A percentile compares a stretch with the other conserved stretches of the same genome.
phyloP scores from a whole-genome alignment of 1,140 invertebrate species.

The Oreohelix idahoensis region DNA sequence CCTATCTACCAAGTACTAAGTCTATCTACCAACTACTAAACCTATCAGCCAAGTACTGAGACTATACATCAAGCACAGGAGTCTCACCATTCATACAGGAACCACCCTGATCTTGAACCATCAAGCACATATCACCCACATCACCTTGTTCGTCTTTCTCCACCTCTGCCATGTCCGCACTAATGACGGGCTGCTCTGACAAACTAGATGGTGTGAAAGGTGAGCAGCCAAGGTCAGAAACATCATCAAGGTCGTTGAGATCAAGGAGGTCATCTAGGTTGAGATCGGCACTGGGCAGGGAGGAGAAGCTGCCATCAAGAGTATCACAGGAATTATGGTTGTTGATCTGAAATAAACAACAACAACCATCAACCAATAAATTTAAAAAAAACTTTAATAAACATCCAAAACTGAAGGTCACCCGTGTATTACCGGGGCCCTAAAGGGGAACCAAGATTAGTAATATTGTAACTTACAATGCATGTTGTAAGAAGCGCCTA shows the following conservation, averaged over 20 bases:
- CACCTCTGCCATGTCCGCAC: not conserved
- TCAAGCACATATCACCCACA: not conserved
- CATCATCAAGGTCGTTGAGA: conserved; percentile 48
- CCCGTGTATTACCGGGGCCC: no score
- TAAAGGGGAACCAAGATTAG: no score
- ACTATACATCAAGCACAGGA: no score
- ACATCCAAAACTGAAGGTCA: no score
- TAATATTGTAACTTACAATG: no score
- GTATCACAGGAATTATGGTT: conserved; percentile 49
- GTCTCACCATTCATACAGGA: not conserved
- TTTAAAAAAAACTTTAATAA: no score
- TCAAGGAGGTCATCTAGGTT: conserved; percentile 50
- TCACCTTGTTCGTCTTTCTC: not conserved
- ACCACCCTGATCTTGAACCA: not conserved
- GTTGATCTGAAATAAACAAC: conserved; percentile 32
- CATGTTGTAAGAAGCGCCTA: no score
- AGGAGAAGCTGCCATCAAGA: conserved; percentile 54
- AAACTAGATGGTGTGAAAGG: conserved; percentile 20
- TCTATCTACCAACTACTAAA: no score
- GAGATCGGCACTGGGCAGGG: conserved; percentile 52
- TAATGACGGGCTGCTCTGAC: not conserved
- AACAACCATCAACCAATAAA: no score
- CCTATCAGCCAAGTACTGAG: no score
- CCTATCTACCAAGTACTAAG: no score
- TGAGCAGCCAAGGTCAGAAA: conserved; percentile 35